A percentile compares a stretch with the other conserved stretches of the same genome.
phyloP scores from a whole-genome alignment of 2,797 vertebrate genomes.

The Heteromormyrus szaboi region DNA sequence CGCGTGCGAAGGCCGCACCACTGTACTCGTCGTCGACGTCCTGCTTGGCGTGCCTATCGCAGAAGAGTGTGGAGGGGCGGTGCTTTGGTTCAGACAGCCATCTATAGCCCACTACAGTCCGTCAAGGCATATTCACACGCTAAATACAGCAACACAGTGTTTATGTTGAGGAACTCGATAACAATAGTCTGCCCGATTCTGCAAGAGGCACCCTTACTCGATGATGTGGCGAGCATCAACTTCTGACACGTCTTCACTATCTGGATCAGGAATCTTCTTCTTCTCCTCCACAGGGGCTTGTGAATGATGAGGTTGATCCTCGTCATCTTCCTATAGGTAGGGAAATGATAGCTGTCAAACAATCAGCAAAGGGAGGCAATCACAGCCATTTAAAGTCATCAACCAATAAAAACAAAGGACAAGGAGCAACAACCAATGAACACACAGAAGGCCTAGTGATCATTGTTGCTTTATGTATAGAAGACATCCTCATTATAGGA shows the following conservation, averaged over 20 bases:
- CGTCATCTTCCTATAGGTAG: constrained; percentile 65
- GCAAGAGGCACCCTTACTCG: constrained; percentile 52
- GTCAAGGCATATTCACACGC: neutral
- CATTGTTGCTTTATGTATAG: neutral
- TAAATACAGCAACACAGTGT: neutral
- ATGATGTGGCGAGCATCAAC: constrained; percentile 74
- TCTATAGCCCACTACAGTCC: neutral
- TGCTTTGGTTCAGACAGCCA: neutral
- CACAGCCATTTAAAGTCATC: neutral
- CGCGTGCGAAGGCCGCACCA: constrained; percentile 66
- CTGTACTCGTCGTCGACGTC: constrained; percentile 89
- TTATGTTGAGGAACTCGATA: neutral
- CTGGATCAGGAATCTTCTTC: constrained; percentile 77
- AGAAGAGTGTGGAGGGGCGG: neutral
- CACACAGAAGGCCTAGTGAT: neutral
- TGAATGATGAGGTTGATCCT: constrained; percentile 57
- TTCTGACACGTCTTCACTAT: constrained; percentile 76
- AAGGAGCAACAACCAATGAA: neutral
- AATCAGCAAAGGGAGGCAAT: neutral
- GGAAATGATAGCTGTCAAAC: neutral
- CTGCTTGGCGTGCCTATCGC: constrained; percentile 77
- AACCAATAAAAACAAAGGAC: neutral
- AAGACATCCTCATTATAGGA: neutral
- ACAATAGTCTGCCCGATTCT: neutral
- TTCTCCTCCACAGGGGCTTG: constrained; percentile 64